Evolutionary conservation across 2,888 invertebrate species (phyloP).

Genomic region (Torymus auratus): DNA sequence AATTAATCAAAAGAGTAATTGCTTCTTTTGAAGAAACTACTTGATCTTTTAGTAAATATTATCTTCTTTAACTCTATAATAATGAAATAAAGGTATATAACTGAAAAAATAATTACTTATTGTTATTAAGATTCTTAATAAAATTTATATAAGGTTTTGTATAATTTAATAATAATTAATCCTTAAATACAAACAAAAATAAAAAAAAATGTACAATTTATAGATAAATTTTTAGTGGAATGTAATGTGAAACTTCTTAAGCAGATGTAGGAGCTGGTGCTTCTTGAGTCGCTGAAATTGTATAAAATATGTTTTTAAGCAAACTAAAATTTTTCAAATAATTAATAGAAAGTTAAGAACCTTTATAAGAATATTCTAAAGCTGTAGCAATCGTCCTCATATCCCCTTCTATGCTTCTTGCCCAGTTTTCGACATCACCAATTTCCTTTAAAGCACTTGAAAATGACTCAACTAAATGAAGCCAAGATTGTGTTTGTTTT

Average conservation of each 20-base stretch:
- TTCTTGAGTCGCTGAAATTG: slow-evolving; percentile 55
- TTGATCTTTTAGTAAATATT: too few species aligned
- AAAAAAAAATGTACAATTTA: not conserved
- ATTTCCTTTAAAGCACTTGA: slow-evolving; percentile 95
- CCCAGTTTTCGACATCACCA: slow-evolving; percentile 99
- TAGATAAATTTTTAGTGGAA: not conserved
- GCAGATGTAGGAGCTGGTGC: slow-evolving; percentile 21
- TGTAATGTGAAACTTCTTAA: slow-evolving; percentile 1
- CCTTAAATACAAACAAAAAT: not conserved
- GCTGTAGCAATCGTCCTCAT: slow-evolving; percentile 95
- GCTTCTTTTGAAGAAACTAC: too few species aligned
- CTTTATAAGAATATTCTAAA: slow-evolving; percentile 95
- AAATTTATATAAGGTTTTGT: too few species aligned
- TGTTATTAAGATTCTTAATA: not conserved
- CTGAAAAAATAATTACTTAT: too few species aligned
- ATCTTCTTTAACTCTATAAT: too few species aligned
- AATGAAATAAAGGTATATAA: too few species aligned
- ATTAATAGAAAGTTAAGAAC: slow-evolving; percentile 60
- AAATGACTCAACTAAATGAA: slow-evolving; percentile 92
- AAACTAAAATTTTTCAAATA: not conserved
- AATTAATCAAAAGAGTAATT: too few species aligned
- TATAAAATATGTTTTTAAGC: slow-evolving; percentile 16
- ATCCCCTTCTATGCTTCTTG: slow-evolving; percentile 96
- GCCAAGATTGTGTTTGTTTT: slow-evolving; percentile 98
- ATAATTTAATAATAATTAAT: not conserved